These are phyloP conservation scores for Zosterops hypoxanthus DNA, from an alignment of 2,113 vertebrate species.

Conservation along the genomic window DNA sequence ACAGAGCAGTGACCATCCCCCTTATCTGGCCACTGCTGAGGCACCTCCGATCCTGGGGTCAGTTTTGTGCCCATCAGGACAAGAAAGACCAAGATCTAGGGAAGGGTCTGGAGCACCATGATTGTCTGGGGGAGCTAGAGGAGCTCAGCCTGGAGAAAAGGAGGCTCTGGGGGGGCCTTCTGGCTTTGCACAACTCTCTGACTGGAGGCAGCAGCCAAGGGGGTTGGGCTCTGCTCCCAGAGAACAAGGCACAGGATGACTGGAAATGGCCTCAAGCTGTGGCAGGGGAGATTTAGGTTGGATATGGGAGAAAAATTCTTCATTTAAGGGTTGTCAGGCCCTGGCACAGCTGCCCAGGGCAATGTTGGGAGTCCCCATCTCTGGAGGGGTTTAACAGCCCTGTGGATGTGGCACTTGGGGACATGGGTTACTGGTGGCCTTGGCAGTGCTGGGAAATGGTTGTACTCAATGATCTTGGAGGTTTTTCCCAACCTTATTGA, in stretches of 20 bases:
- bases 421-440: not conserved
- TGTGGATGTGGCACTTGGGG: not conserved
- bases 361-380: not conserved
- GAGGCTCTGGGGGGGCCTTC: not conserved
- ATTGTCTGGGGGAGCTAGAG: not conserved
- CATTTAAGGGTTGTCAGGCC: not conserved
- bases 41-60: not conserved
- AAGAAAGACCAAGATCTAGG: not conserved
- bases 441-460: not conserved
- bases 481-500: not conserved
- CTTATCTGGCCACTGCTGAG: not conserved
- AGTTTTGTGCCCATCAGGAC: not conserved
- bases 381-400: not conserved
- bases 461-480: not conserved
- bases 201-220: accelerated
- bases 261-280: not conserved
- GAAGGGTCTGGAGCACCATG: not conserved
- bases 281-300: not conserved
- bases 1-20: not conserved
- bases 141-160: not conserved
- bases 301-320: not conserved
- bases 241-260: not conserved
- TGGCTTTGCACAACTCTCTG: not conserved
- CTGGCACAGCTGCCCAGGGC: not conserved
- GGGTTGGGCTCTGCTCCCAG: not conserved